Evolutionary conservation across 92 coral and sea anemone genomes (phyloP).

Genomic region (Porites divaricata): DNA sequence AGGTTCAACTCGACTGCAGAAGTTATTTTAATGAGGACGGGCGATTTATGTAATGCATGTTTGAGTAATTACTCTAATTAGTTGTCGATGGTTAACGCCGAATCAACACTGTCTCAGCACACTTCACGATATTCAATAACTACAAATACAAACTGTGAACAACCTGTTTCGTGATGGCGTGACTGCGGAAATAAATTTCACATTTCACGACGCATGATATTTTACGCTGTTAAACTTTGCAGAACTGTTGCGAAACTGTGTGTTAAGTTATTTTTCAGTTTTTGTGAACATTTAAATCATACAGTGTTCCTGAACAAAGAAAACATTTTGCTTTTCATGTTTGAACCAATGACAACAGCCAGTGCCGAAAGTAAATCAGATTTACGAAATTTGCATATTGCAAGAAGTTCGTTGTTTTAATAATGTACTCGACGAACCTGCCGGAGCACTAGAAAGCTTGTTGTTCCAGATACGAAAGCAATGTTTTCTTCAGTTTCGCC

Average conservation of each 20-base stretch:
- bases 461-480: conserved; percentile 2
- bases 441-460: background rate
- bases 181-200: background rate
- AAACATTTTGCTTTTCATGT: background rate
- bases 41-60: no score
- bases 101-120: no score
- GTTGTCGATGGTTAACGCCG: no score
- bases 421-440: background rate
- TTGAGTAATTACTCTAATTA: no score
- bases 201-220: background rate
- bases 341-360: conserved; percentile 19
- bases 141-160: no score
- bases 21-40: no score
- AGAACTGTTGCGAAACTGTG: conserved; percentile 21
- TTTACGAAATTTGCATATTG: conserved; percentile 30
- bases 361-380: background rate
- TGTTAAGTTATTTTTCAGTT: background rate
- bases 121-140: no score
- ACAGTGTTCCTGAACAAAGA: conserved; percentile 11
- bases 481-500: background rate
- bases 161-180: background rate
- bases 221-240: background rate
- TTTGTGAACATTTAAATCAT: background rate
- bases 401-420: conserved; percentile 22
- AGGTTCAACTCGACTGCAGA: no score